phyloP scores from a whole-genome alignment of 2,888 invertebrate species.

The Rhagium mordax region DNA sequence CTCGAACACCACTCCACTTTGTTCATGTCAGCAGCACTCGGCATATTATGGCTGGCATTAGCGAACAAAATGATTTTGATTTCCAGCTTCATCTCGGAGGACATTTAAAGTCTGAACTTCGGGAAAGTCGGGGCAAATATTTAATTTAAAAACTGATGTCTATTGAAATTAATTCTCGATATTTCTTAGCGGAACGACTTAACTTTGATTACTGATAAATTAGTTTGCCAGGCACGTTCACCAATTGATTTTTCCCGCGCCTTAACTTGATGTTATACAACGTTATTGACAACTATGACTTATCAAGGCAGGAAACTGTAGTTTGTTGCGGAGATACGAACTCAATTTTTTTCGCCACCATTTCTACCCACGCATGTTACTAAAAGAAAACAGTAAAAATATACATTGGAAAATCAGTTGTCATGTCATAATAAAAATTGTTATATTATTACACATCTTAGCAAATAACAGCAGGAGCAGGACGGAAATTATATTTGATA shows the following conservation, averaged over 20 bases:
- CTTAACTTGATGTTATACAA: not conserved
- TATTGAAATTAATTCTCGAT: constrained; percentile 40
- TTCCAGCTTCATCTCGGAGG: not conserved
- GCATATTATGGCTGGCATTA: constrained; percentile 12
- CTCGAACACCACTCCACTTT: constrained; percentile 54
- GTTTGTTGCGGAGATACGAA: too few species aligned
- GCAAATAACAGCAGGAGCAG: too few species aligned
- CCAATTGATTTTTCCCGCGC: constrained; percentile 9
- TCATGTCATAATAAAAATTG: too few species aligned
- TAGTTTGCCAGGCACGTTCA: constrained; percentile 25
- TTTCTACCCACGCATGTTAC: too few species aligned
- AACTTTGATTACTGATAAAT: constrained; percentile 20
- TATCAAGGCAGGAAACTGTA: too few species aligned
- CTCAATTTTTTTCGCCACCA: too few species aligned
- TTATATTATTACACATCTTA: too few species aligned
- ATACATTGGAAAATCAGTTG: too few species aligned
- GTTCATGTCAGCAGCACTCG: constrained; percentile 47
- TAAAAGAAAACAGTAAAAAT: too few species aligned
- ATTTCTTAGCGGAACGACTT: constrained; percentile 28
- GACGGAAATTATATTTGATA: too few species aligned
- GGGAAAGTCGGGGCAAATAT: constrained; percentile 3
- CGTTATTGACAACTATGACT: not conserved
- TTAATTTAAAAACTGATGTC: constrained; percentile 40
- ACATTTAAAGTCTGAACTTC: not conserved
- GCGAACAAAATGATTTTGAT: not conserved